Base-by-base conservation (phyloP, 2,113 vertebrate genomes). In the Carlito syrichta region DNA sequence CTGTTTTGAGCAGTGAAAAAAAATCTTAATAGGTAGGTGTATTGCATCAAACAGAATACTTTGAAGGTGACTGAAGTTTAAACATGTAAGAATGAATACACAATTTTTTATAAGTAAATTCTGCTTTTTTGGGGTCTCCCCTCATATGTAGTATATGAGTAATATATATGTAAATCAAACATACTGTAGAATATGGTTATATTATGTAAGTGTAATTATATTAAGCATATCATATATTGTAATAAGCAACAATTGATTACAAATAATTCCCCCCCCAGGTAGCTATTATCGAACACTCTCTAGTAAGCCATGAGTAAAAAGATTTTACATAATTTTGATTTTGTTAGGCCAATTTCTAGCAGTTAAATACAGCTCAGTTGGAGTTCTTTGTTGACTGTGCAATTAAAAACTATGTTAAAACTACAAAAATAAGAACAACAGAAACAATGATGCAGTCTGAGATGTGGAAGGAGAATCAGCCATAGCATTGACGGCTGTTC, bases 271-370 rank as follows among this genome's bases (percentile, higher is more conserved):
- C 4, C 50, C 6, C 30, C n/a, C n/a, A 9, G 27, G 27, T 96
- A 83, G 17, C 52, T 95, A 58, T 54, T 66, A 52, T 50, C 71
- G 8, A 62, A 84, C 1, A 82, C 5, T 96, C 3, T 62, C 6
- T 74, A 77, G 40, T 66, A 94, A 95, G 27, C 62, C 69, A 54
- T 71, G 5, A 63, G 10, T 93, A 35, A 89, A 95, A 96, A 71
- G 20, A 66, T 74, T 10, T 76, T 30, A 78, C 83, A 3, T 92
- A 58, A 58, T 87, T 97, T 92, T 81, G 79, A 86, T 86, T 93
- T 96, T 76, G 8, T 82, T 60, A 73, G 73, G 43, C 35, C 32
- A 23, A 84, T 87, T 90, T 88, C 56, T 22, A 60, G 38, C 30
- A 58, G 85, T 94, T 94, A 81, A 82, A 50, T 73, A 43, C 35